A percentile compares a stretch with the other conserved stretches of the same genome.
Conservation (phyloP, 2,888 invertebrate species). For the Lottia gigantea region DNA sequence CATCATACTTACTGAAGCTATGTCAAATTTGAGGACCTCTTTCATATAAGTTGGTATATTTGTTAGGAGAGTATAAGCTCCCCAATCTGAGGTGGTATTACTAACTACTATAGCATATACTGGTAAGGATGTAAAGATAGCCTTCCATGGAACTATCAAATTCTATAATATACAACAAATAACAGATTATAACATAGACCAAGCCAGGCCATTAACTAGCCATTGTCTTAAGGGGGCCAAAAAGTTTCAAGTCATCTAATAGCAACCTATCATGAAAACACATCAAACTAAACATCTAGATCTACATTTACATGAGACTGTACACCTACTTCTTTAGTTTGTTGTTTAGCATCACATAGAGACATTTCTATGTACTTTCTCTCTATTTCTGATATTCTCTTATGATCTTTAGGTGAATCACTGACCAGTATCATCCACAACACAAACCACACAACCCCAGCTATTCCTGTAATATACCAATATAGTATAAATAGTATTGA, state of each 20-base stretch:
- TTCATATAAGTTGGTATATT: slow-evolving; percentile 69
- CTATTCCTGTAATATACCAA: slow-evolving; percentile 59
- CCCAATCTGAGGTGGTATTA: slow-evolving; percentile 71
- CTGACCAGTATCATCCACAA: slow-evolving; percentile 70
- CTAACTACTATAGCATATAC: slow-evolving; percentile 70
- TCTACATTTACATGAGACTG: no score
- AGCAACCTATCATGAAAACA: no score
- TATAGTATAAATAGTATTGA: slow-evolving; percentile 19
- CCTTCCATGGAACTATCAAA: slow-evolving; percentile 69
- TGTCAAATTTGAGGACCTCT: slow-evolving; percentile 65
- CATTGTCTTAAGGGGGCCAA: no score
- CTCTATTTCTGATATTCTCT: slow-evolving; percentile 70
- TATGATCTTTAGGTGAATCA: slow-evolving; percentile 73
- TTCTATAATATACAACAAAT: slow-evolving; percentile 44
- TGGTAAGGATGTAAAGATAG: slow-evolving; percentile 68
- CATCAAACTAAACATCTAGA: no score
- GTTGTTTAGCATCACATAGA: slow-evolving; percentile 26
- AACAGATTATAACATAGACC: no score
- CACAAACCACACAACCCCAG: slow-evolving; percentile 69
- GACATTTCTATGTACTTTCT: slow-evolving; percentile 48
- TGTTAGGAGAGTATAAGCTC: slow-evolving; percentile 70
- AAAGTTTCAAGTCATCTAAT: no score
- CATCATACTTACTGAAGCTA: slow-evolving; percentile 56
- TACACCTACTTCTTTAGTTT: background rate
- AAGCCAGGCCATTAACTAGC: no score